A percentile compares a stretch with the other conserved stretches of the same genome.
Evolutionary conservation across 1,140 invertebrate genomes (phyloP).

Genomic region (Bombus difficillimus): DNA sequence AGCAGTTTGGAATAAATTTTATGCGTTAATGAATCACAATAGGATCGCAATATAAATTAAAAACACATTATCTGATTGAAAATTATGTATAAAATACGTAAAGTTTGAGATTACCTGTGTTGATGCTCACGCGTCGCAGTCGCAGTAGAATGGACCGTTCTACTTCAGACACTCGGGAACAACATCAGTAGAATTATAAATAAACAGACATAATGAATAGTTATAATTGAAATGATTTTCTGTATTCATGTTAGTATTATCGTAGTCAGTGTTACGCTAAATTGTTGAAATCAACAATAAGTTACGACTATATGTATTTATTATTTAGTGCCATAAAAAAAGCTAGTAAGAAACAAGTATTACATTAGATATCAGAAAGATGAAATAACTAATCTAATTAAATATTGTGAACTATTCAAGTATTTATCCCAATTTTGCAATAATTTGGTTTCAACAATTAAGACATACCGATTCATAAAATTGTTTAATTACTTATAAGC

Average conservation of each 20-base stretch:
- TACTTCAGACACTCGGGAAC: not conserved
- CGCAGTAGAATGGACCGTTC: not conserved
- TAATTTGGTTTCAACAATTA: not conserved
- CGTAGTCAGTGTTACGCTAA: not conserved
- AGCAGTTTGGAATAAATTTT: not conserved
- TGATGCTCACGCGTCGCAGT: not conserved
- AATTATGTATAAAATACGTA: not conserved
- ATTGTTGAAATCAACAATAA: not conserved
- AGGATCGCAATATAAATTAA: not conserved
- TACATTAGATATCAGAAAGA: too few species aligned
- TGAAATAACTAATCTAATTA: not conserved
- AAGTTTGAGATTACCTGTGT: not conserved
- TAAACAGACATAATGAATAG: not conserved
- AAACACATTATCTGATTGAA: not conserved
- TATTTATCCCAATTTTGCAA: not conserved
- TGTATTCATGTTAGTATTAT: not conserved
- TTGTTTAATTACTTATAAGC: not conserved
- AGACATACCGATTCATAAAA: too few species aligned
- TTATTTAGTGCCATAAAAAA: not conserved
- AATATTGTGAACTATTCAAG: not conserved
- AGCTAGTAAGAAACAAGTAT: too few species aligned
- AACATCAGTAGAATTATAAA: not conserved
- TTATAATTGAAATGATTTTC: too few species aligned
- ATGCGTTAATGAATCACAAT: not conserved
- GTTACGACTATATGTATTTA: not conserved